These are phyloP conservation scores for Todus mexicanus DNA, from an alignment of 2,797 vertebrate species.

Conservation along the genomic window DNA sequence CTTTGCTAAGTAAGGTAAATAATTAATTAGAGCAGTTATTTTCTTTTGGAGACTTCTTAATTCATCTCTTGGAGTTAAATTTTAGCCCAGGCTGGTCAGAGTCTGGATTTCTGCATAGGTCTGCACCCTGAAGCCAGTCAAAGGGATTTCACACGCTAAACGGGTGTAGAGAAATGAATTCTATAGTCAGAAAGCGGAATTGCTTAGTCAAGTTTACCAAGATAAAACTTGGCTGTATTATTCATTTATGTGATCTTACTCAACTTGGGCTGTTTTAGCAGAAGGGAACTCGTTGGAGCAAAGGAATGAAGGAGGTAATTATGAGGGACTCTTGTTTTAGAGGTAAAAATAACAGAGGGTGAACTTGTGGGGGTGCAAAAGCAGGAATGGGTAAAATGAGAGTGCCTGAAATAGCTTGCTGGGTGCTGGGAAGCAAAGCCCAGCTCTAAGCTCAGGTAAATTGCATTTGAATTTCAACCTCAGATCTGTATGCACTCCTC, in stretches of 20 bases:
- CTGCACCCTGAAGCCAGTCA: background rate
- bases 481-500: conserved; percentile 46
- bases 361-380: conserved; percentile 24
- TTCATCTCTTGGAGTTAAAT: background rate
- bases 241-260: background rate
- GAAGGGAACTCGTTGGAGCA: conserved; percentile 34
- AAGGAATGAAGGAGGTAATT: background rate
- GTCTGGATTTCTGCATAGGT: background rate
- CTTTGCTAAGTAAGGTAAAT: background rate
- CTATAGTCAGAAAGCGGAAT: conserved; percentile 40
- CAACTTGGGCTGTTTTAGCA: conserved; percentile 33
- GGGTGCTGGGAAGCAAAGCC: conserved; percentile 26
- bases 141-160: conserved; percentile 24
- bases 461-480: conserved; percentile 69
- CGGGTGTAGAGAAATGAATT: conserved; percentile 54
- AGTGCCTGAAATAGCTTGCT: conserved; percentile 13
- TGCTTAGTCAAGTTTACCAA: conserved; percentile 61
- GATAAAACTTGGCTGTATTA: conserved; percentile 60
- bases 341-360: conserved; percentile 46
- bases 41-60: background rate
- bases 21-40: background rate
- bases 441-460: conserved; percentile 65
- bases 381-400: conserved; percentile 14
- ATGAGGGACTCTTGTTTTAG: background rate
- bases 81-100: background rate